These are phyloP conservation scores for Pseudomugil tenellus DNA, from an alignment of 2,797 vertebrate genomes.

Conservation along the genomic window DNA sequence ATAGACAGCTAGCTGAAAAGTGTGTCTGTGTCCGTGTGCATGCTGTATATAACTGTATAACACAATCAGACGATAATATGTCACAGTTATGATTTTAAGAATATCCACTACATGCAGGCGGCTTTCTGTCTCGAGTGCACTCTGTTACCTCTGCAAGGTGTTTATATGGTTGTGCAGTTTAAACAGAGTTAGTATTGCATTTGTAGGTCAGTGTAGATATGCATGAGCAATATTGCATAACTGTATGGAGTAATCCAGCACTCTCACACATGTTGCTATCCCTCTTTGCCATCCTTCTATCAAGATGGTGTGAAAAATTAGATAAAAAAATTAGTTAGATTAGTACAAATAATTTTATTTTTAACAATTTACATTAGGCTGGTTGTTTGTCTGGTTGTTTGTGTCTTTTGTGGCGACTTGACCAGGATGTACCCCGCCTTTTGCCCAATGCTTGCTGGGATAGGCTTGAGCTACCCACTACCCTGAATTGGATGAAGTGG, in stretches of 20 bases:
- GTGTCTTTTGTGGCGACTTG: no score
- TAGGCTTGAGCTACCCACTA: no score
- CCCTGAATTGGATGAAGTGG: no score
- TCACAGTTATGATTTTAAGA: conserved; percentile 23
- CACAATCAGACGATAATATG: conserved; percentile 31
- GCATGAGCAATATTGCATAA: conserved; percentile 10
- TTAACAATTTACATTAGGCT: no score
- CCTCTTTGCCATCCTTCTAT: not conserved
- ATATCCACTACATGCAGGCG: conserved; percentile 1
- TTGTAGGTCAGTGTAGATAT: conserved; percentile 6
- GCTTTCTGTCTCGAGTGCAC: conserved; percentile 12
- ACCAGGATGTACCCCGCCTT: no score
- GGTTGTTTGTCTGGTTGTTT: no score
- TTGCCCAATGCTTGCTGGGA: no score
- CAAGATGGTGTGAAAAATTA: not conserved
- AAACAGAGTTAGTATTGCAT: conserved; percentile 11
- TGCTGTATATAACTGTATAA: conserved; percentile 26
- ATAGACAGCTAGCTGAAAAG: conserved; percentile 62
- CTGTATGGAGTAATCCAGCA: not conserved
- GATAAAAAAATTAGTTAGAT: no score
- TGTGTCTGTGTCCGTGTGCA: conserved; percentile 48
- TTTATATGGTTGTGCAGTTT: conserved; percentile 23
- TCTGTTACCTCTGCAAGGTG: conserved; percentile 13
- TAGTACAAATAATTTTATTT: no score
- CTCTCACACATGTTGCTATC: not conserved